phyloP scores from a whole-genome alignment of 2,113 vertebrate species.

The Clarias gariepinus region DNA sequence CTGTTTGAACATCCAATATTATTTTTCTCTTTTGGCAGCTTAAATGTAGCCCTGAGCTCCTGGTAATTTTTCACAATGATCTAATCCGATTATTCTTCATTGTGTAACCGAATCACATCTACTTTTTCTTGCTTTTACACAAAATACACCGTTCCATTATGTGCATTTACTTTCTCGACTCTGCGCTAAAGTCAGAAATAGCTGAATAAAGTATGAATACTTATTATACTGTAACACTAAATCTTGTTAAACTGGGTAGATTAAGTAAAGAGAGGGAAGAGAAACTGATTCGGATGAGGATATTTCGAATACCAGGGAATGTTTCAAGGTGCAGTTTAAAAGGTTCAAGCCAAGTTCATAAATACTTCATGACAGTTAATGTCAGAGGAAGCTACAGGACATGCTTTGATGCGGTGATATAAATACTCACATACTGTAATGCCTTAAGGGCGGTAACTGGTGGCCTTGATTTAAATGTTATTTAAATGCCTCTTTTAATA shows the following conservation, averaged over 20 bases:
- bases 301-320: not conserved
- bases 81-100: slow-evolving; percentile 11
- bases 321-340: not conserved
- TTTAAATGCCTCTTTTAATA: not conserved
- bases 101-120: not conserved
- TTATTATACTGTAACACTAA: not conserved
- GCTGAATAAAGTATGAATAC: not conserved
- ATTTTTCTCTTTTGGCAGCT: not conserved
- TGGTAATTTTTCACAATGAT: not conserved
- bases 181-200: not conserved
- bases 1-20: not conserved
- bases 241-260: not conserved
- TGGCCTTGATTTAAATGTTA: not conserved
- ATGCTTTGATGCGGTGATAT: not conserved
- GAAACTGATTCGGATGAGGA: not conserved
- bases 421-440: not conserved
- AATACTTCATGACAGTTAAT: slow-evolving; percentile 8
- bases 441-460: not conserved
- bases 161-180: not conserved
- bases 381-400: not conserved
- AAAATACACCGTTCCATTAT: not conserved
- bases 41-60: not conserved
- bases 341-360: not conserved
- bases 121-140: not conserved
- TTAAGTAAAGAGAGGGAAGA: not conserved